Conservation (phyloP, 2,888 invertebrate genomes). For the Drosophila conformis region DNA sequence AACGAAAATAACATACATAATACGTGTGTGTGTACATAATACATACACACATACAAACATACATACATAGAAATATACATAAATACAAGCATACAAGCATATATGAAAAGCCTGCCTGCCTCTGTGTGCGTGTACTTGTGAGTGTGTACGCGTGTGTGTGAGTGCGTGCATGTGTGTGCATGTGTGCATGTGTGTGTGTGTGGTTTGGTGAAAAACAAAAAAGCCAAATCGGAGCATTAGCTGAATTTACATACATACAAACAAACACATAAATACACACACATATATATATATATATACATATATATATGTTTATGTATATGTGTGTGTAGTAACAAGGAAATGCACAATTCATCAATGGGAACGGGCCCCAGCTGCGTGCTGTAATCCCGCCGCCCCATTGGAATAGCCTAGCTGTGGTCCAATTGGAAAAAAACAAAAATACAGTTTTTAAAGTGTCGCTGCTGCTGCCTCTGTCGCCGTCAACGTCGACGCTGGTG, state of each 20-base stretch:
- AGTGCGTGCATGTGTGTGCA: slow-evolving; percentile 32
- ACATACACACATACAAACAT: slow-evolving; percentile 26
- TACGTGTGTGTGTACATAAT: slow-evolving; percentile 66
- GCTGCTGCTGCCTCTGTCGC: slow-evolving; percentile 34
- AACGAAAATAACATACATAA: slow-evolving; percentile 76
- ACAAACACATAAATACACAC: slow-evolving; percentile 35
- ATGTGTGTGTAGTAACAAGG: slow-evolving; percentile 48
- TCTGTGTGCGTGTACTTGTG: slow-evolving; percentile 29
- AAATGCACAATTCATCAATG: slow-evolving; percentile 58
- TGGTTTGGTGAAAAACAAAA: slow-evolving; percentile 62
- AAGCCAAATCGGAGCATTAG: slow-evolving; percentile 68
- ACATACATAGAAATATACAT: slow-evolving; percentile 38
- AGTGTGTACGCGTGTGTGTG: slow-evolving; percentile 39
- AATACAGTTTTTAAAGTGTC: slow-evolving; percentile 54
- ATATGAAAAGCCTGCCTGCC: slow-evolving; percentile 35
- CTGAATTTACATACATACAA: slow-evolving; percentile 46
- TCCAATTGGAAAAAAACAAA: slow-evolving; percentile 38
- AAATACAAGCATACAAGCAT: slow-evolving; percentile 39
- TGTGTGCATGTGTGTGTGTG: slow-evolving; percentile 28
- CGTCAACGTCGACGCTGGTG: slow-evolving; percentile 47
- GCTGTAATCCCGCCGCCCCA: slow-evolving; percentile 60
- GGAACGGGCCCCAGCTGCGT: slow-evolving; percentile 40
- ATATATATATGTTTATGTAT: slow-evolving; percentile 11
- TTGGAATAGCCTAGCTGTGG: slow-evolving; percentile 29
- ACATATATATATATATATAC: background rate